Evolutionary conservation across 2,797 vertebrate genomes (phyloP).

Genomic region (Silurus aristotelis): DNA sequence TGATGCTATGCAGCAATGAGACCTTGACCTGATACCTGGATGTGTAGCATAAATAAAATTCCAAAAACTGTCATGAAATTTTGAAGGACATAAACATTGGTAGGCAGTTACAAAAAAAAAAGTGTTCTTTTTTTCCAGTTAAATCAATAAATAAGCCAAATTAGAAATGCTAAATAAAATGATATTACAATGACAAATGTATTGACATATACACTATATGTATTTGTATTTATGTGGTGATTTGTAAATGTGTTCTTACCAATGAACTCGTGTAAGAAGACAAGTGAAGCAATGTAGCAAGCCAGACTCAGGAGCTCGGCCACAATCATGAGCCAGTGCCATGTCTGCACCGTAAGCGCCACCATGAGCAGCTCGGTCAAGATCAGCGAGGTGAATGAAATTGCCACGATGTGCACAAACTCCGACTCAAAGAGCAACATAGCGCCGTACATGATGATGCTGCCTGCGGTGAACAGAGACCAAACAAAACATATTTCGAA

Average conservation of each 20-base stretch:
- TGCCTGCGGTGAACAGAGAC: slow-evolving; percentile 74
- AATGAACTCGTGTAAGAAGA: slow-evolving; percentile 95
- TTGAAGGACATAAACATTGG: neutral
- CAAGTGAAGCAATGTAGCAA: slow-evolving; percentile 93
- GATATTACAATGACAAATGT: neutral
- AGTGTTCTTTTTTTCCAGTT: neutral
- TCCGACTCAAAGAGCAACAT: slow-evolving; percentile 96
- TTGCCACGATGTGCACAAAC: slow-evolving; percentile 97
- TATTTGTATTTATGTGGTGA: neutral
- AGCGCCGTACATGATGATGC: slow-evolving; percentile 98
- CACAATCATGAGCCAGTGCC: slow-evolving; percentile 99
- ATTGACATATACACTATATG: neutral
- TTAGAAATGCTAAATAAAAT: neutral
- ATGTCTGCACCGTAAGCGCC: slow-evolving; percentile 94
- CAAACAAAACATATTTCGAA: neutral
- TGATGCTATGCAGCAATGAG: neutral
- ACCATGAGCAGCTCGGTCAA: slow-evolving; percentile 99
- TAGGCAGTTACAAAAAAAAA: neutral
- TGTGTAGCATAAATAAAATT: slow-evolving; percentile 10
- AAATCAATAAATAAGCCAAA: neutral
- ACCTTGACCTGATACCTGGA: slow-evolving; percentile 36
- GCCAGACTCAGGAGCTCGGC: slow-evolving; percentile 92
- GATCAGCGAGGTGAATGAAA: slow-evolving; percentile 96
- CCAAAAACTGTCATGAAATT: neutral
- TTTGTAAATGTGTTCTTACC: slow-evolving; percentile 72